phyloP scores from a whole-genome alignment of 2,113 vertebrate species.

The Proteles cristata region DNA sequence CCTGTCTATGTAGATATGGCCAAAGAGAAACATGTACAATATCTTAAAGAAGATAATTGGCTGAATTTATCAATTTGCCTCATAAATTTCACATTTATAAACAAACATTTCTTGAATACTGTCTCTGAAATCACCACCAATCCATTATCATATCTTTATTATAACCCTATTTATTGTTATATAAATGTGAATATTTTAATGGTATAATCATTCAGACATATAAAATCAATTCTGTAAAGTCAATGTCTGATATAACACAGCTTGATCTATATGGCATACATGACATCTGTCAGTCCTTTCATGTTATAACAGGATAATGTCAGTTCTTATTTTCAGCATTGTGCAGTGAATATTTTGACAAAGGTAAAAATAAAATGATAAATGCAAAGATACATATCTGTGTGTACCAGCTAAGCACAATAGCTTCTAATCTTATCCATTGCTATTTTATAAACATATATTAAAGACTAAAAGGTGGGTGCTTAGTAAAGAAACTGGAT shows the following conservation, averaged over 20 bases:
- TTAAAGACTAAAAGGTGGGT: neutral
- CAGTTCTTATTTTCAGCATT: neutral
- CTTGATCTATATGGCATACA: neutral
- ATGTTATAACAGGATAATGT: neutral
- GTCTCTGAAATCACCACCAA: neutral
- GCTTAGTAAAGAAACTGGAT: neutral
- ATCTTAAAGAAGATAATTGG: conserved; percentile 1
- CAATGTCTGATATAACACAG: neutral
- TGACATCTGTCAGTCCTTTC: neutral
- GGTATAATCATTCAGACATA: neutral
- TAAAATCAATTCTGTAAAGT: neutral
- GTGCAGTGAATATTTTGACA: conserved; percentile 9
- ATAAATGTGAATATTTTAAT: conserved; percentile 21
- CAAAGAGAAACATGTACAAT: neutral
- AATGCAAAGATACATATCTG: neutral
- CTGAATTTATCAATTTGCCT: neutral
- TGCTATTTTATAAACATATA: conserved; percentile 5
- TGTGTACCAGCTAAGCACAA: neutral
- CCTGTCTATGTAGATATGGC: neutral
- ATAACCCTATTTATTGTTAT: neutral
- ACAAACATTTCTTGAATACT: neutral
- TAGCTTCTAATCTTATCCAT: neutral
- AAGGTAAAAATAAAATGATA: conserved; percentile 48
- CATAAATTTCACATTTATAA: neutral
- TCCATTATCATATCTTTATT: neutral